Base-by-base conservation (phyloP, 2,113 vertebrate species). In the Clinocottus analis region DNA sequence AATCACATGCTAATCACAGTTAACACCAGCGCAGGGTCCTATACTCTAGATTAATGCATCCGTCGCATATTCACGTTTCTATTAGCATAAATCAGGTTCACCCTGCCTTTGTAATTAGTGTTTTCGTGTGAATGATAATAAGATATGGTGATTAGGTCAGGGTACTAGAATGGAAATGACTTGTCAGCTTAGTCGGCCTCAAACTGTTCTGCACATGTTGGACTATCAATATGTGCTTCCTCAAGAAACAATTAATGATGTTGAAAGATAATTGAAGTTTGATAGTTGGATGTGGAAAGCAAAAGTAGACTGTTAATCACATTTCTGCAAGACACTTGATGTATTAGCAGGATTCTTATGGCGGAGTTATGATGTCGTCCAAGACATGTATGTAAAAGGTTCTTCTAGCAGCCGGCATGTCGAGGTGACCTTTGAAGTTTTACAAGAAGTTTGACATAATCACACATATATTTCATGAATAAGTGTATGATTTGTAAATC, bases 11-110 rank as follows among this genome's bases (percentile, higher is more conserved):
- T 93, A 93, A 94, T 94, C 91, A 91, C 90, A 91, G 89, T 91
- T 94, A 93, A 93, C 93, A 92, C 93, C 90, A 86, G 89, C 87
- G 43, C 89, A 86, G 89, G 93, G 91, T 93, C 90, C 91, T 90
- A 94, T 94, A 91, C 89, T 93, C 90, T 91, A 94, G 92, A 94
- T 94, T 90, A 94, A 93, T 91, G 87, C 90, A 89, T 89, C 91
- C 88, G 84, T 88, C 89, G 87, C 91, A 92, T 92, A 91, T 94
- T 94, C 93, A 94, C 92, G 93, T 94, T 91, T 61, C 75, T 74
- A 94, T 94, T 93, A 93, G 90, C 93, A 94, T 94, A 94, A 94
- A 94, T 93, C 91, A 93, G 92, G 90, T 92, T 93, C 91, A 92
- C 92, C 87, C 90, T 90, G 92, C 85, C 91, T 93, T 91, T 92